Percentiles rank a stretch among this genome's conserved stretches.
phyloP scores from a whole-genome alignment of 2,797 vertebrate species.

The Peromyscus nudipes region DNA sequence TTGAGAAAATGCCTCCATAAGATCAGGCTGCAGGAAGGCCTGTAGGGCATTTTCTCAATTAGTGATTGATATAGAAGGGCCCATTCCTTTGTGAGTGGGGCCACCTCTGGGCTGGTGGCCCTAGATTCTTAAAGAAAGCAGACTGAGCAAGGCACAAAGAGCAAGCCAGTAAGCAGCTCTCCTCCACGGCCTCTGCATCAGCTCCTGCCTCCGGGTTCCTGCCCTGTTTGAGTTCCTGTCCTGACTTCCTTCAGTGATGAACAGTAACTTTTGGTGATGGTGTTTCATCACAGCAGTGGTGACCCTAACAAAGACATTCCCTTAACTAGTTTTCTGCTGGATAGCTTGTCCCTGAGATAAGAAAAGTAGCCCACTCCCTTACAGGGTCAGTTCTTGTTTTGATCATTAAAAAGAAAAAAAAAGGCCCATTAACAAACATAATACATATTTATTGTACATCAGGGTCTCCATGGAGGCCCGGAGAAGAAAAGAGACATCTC shows the following conservation, averaged over 20 bases:
- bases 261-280: background rate
- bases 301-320: background rate
- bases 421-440: background rate
- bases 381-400: background rate
- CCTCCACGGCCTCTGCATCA: background rate
- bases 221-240: background rate
- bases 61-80: background rate
- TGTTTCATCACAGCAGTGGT: background rate
- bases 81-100: background rate
- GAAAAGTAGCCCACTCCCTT: background rate
- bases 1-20: background rate
- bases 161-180: background rate
- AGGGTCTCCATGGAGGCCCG: background rate
- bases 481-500: background rate
- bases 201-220: background rate
- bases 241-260: background rate
- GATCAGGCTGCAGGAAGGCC: background rate
- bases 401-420: background rate
- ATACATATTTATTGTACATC: background rate
- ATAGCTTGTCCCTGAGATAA: background rate
- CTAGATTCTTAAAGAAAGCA: background rate
- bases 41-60: background rate
- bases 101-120: background rate
- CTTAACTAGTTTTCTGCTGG: background rate
- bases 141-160: background rate